Evolutionary conservation across 2,797 vertebrate genomes (phyloP).

Genomic region (Chelon auratus): DNA sequence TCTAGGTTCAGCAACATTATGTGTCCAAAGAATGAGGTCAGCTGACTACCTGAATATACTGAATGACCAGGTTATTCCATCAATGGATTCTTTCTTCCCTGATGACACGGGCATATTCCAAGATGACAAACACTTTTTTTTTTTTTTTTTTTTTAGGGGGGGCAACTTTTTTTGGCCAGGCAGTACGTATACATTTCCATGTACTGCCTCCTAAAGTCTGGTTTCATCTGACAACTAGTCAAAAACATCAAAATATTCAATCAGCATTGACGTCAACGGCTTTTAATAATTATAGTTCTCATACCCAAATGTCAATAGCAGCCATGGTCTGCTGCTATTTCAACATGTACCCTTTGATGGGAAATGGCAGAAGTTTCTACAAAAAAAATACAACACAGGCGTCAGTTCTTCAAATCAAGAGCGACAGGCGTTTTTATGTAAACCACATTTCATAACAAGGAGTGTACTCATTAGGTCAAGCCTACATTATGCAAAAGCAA

Average conservation of each 20-base stretch:
- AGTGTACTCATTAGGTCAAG: constrained; percentile 52
- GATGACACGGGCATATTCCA: no score
- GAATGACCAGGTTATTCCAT: no score
- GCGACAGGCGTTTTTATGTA: constrained; percentile 24
- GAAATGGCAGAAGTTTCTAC: constrained; percentile 25
- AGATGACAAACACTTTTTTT: no score
- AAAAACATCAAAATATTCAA: background rate
- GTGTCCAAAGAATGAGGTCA: no score
- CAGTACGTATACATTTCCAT: background rate
- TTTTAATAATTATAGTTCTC: no score
- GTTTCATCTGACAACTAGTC: background rate
- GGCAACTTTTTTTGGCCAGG: no score
- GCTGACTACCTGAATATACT: no score
- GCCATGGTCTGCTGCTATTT: constrained; percentile 6
- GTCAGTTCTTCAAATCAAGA: constrained; percentile 27
- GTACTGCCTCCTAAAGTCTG: background rate
- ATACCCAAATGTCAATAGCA: background rate
- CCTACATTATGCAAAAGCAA: constrained; percentile 61
- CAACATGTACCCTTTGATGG: constrained; percentile 3
- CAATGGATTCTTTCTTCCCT: no score
- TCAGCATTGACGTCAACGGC: background rate
- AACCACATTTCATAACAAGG: constrained; percentile 57
- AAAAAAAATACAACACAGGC: constrained; percentile 10
- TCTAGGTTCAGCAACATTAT: no score
- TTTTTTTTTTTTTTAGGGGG: no score